These are phyloP conservation scores for Typhlichthys subterraneus DNA, from an alignment of 2,797 vertebrate genomes.

Conservation along the genomic window DNA sequence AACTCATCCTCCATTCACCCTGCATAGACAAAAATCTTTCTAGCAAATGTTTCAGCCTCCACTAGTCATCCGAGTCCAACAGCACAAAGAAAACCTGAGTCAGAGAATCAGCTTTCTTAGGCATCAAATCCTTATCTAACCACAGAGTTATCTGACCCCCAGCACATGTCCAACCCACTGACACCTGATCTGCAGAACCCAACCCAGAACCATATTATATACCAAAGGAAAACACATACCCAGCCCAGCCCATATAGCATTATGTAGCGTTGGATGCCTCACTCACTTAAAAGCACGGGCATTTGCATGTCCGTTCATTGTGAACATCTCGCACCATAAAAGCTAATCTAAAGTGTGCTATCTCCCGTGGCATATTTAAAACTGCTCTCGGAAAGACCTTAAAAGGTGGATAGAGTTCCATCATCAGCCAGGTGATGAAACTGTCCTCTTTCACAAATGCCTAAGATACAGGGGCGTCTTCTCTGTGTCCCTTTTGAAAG, in stretches of 20 bases:
- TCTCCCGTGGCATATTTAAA: constrained; percentile 54
- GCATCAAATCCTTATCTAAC: constrained; percentile 68
- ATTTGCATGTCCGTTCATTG: constrained; percentile 8
- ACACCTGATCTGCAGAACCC: constrained; percentile 66
- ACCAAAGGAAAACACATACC: constrained; percentile 28
- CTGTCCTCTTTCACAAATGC: constrained; percentile 61
- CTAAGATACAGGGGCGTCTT: constrained; percentile 60
- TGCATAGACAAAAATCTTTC: too few species aligned
- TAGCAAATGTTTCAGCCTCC: constrained; percentile 25
- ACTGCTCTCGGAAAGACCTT: constrained; percentile 43
- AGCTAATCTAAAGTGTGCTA: constrained; percentile 50
- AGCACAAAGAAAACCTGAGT: constrained; percentile 59
- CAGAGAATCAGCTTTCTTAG: constrained; percentile 52
- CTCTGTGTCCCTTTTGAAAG: constrained; percentile 56
- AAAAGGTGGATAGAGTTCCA: constrained; percentile 62
- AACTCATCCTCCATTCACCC: too few species aligned
- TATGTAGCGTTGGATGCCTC: constrained; percentile 7
- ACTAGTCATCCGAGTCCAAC: constrained; percentile 27
- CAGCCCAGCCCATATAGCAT: constrained; percentile 27
- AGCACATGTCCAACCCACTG: constrained; percentile 55
- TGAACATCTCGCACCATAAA: constrained; percentile 30
- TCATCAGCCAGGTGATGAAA: constrained; percentile 63
- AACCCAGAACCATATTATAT: constrained; percentile 50
- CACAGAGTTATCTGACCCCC: constrained; percentile 68
- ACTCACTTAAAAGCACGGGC: constrained; percentile 5